These are phyloP conservation scores for Sitobion miscanthi DNA, from an alignment of 1,140 invertebrate genomes.

Conservation along the genomic window DNA sequence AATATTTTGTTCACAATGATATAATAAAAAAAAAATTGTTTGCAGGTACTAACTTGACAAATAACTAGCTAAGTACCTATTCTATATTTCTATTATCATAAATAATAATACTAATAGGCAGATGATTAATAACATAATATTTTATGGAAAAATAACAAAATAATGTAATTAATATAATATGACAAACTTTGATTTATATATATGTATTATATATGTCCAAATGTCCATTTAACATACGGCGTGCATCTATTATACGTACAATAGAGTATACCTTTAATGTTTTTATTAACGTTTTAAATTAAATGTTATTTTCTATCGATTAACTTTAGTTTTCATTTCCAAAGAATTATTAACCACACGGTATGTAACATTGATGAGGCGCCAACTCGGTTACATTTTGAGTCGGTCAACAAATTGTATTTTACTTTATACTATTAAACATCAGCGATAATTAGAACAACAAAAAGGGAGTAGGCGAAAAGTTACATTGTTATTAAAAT, in stretches of 20 bases:
- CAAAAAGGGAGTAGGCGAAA: neutral
- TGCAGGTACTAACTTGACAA: neutral
- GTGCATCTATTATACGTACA: neutral
- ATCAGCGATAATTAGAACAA: neutral
- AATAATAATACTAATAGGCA: no score
- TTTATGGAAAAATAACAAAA: neutral
- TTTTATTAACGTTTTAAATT: no score
- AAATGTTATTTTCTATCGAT: neutral
- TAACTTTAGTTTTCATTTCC: neutral
- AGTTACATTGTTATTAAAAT: neutral
- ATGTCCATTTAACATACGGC: neutral
- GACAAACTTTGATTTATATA: no score
- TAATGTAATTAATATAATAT: neutral
- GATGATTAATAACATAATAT: no score
- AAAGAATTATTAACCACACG: conserved; percentile 6
- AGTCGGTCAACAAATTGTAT: neutral
- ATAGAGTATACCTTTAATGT: no score
- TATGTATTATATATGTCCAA: no score
- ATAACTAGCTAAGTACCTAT: neutral
- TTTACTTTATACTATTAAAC: neutral
- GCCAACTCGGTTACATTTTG: neutral
- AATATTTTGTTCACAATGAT: neutral
- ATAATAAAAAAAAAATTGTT: neutral
- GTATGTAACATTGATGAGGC: conserved; percentile 5
- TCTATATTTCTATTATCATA: no score